Percentiles rank a stretch among this genome's conserved stretches.
These are phyloP conservation scores for Calyptomena viridis DNA, from an alignment of 2,113 vertebrate genomes.

Conservation along the genomic window DNA sequence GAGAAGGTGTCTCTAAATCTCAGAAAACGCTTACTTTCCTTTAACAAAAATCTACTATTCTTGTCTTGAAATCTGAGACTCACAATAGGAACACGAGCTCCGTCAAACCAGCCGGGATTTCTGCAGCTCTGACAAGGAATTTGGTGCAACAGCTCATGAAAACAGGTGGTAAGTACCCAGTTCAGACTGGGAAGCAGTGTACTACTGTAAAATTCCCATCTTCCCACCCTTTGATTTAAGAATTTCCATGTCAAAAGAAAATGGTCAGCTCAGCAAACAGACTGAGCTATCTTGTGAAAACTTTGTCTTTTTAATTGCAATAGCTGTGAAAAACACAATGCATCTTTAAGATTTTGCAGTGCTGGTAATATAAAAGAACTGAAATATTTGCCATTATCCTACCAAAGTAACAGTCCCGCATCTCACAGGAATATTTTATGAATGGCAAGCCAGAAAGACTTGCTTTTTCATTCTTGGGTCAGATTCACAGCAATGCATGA, in stretches of 20 bases:
- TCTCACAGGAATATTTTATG: neutral
- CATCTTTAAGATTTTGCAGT: neutral
- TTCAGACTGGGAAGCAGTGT: slow-evolving; percentile 36
- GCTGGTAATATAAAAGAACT: neutral
- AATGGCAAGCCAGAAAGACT: neutral
- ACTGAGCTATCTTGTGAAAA: neutral
- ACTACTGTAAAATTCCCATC: slow-evolving; percentile 41
- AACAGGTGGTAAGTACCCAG: slow-evolving; percentile 65
- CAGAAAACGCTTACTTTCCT: slow-evolving; percentile 23
- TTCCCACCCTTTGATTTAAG: slow-evolving; percentile 18
- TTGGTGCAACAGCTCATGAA: slow-evolving; percentile 8
- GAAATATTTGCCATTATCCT: neutral
- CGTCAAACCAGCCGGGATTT: slow-evolving; percentile 14
- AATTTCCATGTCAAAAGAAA: slow-evolving; percentile 35
- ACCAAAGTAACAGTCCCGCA: neutral
- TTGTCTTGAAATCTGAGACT: slow-evolving; percentile 41
- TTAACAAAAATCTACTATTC: slow-evolving; percentile 27
- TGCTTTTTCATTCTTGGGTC: neutral
- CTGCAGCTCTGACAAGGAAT: slow-evolving; percentile 39
- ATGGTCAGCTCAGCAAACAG: neutral
- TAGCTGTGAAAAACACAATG: neutral
- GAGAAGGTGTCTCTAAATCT: neutral
- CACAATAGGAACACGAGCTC: neutral
- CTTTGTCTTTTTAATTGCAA: neutral
- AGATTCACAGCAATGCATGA: neutral